Percentiles rank a stretch among this genome's conserved stretches.
These are phyloP conservation scores for Tiliacea citrago DNA, from an alignment of 2,888 invertebrate genomes.

Conservation along the genomic window DNA sequence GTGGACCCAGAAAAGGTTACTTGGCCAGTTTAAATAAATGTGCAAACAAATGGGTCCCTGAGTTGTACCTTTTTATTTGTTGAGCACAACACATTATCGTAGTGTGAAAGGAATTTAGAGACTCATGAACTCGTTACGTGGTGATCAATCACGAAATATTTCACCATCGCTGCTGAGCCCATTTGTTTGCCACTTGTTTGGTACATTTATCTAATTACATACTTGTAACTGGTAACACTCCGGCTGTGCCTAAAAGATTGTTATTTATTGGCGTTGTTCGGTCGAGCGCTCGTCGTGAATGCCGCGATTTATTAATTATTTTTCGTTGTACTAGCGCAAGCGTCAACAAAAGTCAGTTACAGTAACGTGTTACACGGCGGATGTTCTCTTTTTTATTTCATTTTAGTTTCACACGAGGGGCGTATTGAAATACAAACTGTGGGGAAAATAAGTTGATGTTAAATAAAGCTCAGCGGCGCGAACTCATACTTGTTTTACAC, in stretches of 20 bases:
- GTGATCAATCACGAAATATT: constrained; percentile 69
- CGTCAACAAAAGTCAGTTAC: constrained; percentile 29
- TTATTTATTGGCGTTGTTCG: constrained; percentile 61
- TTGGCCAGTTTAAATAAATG: constrained; percentile 13
- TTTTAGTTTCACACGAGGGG: constrained; percentile 32
- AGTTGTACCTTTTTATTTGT: constrained; percentile 27
- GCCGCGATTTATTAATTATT: constrained; percentile 44
- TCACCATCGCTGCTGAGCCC: constrained; percentile 42
- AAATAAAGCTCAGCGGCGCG: constrained; percentile 46
- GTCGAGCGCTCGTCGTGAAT: constrained; percentile 27
- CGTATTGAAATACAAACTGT: constrained; percentile 38
- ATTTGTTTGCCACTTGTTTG: constrained; percentile 65
- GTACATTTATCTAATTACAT: constrained; percentile 71
- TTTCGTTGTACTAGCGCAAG: constrained; percentile 23
- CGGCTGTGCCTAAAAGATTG: constrained; percentile 54
- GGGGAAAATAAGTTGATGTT: constrained; percentile 51
- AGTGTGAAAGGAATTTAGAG: constrained; percentile 36
- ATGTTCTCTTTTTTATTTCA: no score
- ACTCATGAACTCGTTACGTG: constrained; percentile 51
- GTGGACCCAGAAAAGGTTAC: constrained; percentile 4
- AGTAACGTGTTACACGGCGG: no score
- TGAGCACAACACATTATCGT: constrained; percentile 32
- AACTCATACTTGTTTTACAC: constrained; percentile 61
- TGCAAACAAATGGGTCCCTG: constrained; percentile 16
- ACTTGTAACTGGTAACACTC: constrained; percentile 58